Evolutionary conservation across 1,140 invertebrate species (phyloP).

Genomic region (Pseudobourletiella spinata): DNA sequence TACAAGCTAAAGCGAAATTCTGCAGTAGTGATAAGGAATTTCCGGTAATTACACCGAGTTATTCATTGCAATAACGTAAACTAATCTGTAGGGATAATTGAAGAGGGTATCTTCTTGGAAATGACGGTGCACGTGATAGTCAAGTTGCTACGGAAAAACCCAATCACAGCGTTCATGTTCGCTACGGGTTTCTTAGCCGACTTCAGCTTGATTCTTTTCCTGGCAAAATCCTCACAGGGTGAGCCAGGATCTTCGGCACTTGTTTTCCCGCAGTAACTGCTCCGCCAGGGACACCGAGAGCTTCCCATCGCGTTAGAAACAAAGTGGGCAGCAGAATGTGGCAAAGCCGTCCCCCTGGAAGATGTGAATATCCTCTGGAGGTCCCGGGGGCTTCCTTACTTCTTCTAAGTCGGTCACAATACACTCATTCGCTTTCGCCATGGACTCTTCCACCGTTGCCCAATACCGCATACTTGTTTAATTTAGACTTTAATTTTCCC

Average conservation of each 20-base stretch:
- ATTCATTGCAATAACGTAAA: slow-evolving; percentile 84
- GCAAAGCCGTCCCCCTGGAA: slow-evolving; percentile 92
- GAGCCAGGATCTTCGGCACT: neutral
- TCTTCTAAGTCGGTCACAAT: neutral
- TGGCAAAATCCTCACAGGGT: neutral
- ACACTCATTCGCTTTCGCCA: neutral
- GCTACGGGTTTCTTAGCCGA: neutral
- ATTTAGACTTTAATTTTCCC: slow-evolving; percentile 20
- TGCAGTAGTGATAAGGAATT: no score
- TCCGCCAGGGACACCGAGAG: slow-evolving; percentile 77
- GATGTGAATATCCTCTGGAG: slow-evolving; percentile 45
- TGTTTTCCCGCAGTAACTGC: slow-evolving; percentile 43
- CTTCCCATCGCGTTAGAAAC: slow-evolving; percentile 81
- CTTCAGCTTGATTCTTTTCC: slow-evolving; percentile 6
- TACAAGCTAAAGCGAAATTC: no score
- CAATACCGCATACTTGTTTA: slow-evolving; percentile 14
- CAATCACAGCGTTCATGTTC: slow-evolving; percentile 23
- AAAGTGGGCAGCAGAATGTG: slow-evolving; percentile 79
- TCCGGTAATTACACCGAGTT: slow-evolving; percentile 75
- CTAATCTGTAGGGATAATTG: slow-evolving; percentile 66
- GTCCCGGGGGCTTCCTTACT: neutral
- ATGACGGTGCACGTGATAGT: slow-evolving; percentile 40
- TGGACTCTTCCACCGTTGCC: neutral
- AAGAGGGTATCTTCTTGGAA: slow-evolving; percentile 45
- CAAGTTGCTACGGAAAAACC: slow-evolving; percentile 33